Percentiles rank a stretch among this genome's conserved stretches.
Evolutionary conservation across 2,797 vertebrate species (phyloP).

Genomic region (Babyrousa celebensis): DNA sequence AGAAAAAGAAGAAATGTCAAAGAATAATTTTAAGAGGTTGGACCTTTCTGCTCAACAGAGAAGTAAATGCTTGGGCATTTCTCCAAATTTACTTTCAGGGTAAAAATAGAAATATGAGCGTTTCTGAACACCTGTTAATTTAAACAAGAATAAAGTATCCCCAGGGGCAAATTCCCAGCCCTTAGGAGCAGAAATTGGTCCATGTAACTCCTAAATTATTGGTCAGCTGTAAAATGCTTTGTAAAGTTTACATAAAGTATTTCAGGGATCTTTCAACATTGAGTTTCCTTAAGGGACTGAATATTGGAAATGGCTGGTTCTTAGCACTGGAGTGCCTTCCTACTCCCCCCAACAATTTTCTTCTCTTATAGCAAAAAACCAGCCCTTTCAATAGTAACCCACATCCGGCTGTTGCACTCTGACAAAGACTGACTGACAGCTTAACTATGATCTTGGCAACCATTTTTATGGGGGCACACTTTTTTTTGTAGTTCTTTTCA

Average conservation of each 20-base stretch:
- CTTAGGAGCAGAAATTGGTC: constrained; percentile 10
- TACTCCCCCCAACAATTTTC: constrained; percentile 37
- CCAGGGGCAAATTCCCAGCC: constrained; percentile 49
- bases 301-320: constrained; percentile 33
- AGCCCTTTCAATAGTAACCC: background rate
- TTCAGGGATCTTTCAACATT: constrained; percentile 43
- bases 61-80: constrained; percentile 36
- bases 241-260: constrained; percentile 69
- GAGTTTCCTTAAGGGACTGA: constrained; percentile 51
- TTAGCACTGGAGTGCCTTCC: background rate
- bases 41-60: background rate
- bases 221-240: constrained; percentile 75
- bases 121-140: constrained; percentile 53
- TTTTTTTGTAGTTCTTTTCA: background rate
- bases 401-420: background rate
- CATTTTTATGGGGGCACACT: constrained; percentile 12
- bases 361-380: constrained; percentile 1
- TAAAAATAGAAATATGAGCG: constrained; percentile 41
- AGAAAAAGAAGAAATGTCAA: constrained; percentile 27
- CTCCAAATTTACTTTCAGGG: constrained; percentile 62
- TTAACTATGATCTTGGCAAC: background rate
- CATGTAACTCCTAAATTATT: background rate
- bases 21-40: background rate
- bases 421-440: background rate
- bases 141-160: constrained; percentile 67